phyloP scores from a whole-genome alignment of 1,140 invertebrate genomes.

The Plutomurus gul region DNA sequence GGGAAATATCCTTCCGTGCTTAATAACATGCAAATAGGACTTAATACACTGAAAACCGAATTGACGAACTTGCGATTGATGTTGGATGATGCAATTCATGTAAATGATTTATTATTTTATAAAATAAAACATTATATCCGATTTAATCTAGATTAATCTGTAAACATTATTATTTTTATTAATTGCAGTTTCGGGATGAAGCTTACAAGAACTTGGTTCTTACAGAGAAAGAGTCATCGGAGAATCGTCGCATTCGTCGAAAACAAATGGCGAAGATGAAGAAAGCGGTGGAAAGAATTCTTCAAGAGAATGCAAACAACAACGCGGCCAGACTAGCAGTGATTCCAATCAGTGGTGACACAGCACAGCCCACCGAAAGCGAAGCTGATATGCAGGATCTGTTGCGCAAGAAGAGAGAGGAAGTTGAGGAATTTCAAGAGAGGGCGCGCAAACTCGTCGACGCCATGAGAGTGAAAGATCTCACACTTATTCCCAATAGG shows the following conservation, averaged over 20 bases:
- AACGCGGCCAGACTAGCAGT: background rate
- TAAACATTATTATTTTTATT: too few species aligned
- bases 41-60: conserved; percentile 32
- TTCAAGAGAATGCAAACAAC: conserved; percentile 43
- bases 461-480: conserved; percentile 49
- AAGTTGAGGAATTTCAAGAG: conserved; percentile 49
- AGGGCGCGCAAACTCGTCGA: conserved; percentile 45
- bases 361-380: too few species aligned
- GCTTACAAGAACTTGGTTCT: conserved; percentile 43
- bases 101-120: conserved; percentile 32
- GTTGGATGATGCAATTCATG: conserved; percentile 44
- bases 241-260: conserved; percentile 42
- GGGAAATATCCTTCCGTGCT: conserved; percentile 40
- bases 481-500: conserved; percentile 49
- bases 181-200: conserved; percentile 44
- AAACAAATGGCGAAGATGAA: conserved; percentile 53
- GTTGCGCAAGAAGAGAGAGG: conserved; percentile 31
- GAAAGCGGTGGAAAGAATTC: conserved; percentile 45
- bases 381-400: conserved; percentile 31
- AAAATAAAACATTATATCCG: too few species aligned
- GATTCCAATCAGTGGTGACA: background rate
- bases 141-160: too few species aligned
- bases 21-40: conserved; percentile 24
- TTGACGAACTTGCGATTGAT: conserved; percentile 40
- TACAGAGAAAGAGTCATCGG: conserved; percentile 48